A percentile compares a stretch with the other conserved stretches of the same genome.
Conservation (phyloP, 2,113 vertebrate species). For the Tursiops truncatus region DNA sequence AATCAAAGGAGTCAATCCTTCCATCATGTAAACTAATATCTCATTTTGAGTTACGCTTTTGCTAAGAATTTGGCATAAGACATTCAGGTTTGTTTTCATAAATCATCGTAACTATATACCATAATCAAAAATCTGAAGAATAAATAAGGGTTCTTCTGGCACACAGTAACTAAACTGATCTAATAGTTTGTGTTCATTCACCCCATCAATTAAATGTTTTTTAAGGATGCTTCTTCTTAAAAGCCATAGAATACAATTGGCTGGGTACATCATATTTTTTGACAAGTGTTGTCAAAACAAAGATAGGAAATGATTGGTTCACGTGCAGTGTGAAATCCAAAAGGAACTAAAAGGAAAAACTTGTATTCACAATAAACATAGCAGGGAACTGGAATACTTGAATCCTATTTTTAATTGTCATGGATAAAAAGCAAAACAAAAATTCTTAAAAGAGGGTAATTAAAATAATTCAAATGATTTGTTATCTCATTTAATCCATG, state of each 20-base stretch:
- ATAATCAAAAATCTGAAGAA: neutral
- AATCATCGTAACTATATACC: neutral
- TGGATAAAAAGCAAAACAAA: neutral
- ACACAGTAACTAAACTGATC: neutral
- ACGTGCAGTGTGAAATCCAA: neutral
- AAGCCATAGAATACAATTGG: neutral
- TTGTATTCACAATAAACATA: neutral
- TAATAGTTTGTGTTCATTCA: neutral
- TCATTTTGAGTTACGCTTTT: constrained; percentile 56
- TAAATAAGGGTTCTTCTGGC: neutral
- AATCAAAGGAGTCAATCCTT: constrained; percentile 75
- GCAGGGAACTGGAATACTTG: neutral
- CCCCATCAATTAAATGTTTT: neutral
- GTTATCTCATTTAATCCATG: neutral
- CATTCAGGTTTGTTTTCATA: constrained; percentile 40
- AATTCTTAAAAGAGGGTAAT: neutral
- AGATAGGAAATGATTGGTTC: neutral
- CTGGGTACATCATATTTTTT: neutral
- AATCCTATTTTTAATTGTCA: constrained; percentile 10
- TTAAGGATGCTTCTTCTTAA: neutral
- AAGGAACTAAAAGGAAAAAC: neutral
- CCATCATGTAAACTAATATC: constrained; percentile 69
- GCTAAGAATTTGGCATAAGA: constrained; percentile 28
- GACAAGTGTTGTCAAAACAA: neutral
- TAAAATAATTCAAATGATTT: constrained; percentile 17